Conservation (phyloP, 2,888 invertebrate genomes). For the Ophion costatus region DNA sequence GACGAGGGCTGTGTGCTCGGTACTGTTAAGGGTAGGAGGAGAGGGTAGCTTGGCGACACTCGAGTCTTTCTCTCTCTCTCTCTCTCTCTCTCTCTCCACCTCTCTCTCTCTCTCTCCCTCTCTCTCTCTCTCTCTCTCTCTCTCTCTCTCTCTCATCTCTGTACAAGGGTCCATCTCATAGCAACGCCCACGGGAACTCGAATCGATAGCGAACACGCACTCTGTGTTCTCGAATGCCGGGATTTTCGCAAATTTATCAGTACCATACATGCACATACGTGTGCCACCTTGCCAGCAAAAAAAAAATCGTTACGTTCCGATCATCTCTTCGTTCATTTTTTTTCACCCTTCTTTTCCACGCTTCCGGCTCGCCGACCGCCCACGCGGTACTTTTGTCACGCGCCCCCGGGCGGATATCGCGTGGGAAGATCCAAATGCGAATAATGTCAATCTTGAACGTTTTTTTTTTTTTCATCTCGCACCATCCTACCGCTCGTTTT, state of each 20-base stretch:
- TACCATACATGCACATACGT: constrained; percentile 7
- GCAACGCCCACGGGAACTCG: constrained; percentile 83
- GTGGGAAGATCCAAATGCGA: background rate
- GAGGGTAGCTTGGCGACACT: constrained; percentile 83
- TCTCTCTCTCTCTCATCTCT: constrained; percentile 73
- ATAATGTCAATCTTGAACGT: background rate
- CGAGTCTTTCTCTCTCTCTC: constrained; percentile 75
- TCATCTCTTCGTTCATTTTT: background rate
- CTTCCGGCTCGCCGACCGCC: background rate
- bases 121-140: constrained; percentile 72
- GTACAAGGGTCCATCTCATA: constrained; percentile 84
- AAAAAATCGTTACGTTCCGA: background rate
- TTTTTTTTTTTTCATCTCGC: background rate
- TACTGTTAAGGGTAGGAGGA: constrained; percentile 68
- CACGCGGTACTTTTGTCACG: background rate
- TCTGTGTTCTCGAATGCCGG: constrained; percentile 80
- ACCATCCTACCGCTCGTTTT: no score
- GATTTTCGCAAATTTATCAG: constrained; percentile 74
- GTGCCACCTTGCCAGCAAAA: constrained; percentile 12
- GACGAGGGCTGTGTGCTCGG: constrained; percentile 52
- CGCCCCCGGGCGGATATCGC: background rate
- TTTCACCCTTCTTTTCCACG: background rate
- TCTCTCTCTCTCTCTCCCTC: constrained; percentile 71
- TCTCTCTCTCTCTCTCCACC: background rate
- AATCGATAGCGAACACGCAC: constrained; percentile 82